Evolutionary conservation across 2,888 invertebrate species (phyloP).

Genomic region (Orthonevra nobilis): DNA sequence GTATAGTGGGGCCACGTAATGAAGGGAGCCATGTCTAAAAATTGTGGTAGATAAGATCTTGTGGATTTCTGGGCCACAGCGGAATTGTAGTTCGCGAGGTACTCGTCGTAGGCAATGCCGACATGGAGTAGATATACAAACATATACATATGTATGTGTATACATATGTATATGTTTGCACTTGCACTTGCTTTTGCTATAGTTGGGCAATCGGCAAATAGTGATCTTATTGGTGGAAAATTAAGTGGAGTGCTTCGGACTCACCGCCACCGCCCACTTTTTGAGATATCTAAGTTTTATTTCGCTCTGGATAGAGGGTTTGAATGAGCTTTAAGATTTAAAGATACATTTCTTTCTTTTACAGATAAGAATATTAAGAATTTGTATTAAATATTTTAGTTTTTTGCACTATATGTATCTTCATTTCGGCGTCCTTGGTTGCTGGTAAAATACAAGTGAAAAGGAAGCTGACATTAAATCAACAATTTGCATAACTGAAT

Average conservation of each 20-base stretch:
- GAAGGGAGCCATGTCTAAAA: constrained; percentile 70
- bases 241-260: constrained; percentile 58
- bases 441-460: too few relatives aligned
- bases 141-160: too few relatives aligned
- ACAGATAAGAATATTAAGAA: too few relatives aligned
- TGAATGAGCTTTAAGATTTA: too few relatives aligned
- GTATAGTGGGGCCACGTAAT: constrained; percentile 32
- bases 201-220: constrained; percentile 63
- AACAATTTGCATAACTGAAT: too few relatives aligned
- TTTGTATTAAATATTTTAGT: too few relatives aligned
- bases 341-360: too few relatives aligned
- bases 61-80: constrained; percentile 64
- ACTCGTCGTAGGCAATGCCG: constrained; percentile 13
- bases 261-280: constrained; percentile 67
- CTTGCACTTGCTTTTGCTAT: constrained; percentile 55
- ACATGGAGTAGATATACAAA: too few relatives aligned
- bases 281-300: constrained; percentile 12
- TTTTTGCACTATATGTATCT: too few relatives aligned
- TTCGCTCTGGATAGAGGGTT: neutral
- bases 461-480: too few relatives aligned
- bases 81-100: constrained; percentile 22
- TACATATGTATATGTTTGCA: too few relatives aligned
- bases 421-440: too few relatives aligned
- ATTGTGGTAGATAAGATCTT: constrained; percentile 68
- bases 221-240: constrained; percentile 70